Base-by-base conservation (phyloP, 2,113 vertebrate species). In the Lethenteron reissneri region DNA sequence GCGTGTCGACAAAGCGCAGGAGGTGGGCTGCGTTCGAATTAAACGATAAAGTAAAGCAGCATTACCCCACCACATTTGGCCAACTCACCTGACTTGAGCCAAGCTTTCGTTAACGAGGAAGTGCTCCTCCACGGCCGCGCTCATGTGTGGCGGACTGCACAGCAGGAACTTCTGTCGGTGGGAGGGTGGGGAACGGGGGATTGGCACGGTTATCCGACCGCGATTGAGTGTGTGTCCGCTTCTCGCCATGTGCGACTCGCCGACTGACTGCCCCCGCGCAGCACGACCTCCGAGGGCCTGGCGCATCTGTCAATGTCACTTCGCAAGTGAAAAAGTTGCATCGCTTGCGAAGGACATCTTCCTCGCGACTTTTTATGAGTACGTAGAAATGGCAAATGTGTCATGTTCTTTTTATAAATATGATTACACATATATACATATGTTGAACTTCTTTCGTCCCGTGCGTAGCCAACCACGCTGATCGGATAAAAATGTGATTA, bases 51-150 rank as follows among this genome's bases (percentile, higher is more conserved):
- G 41, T 41, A 41, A 41, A 41, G 41, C 41, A 41, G 6, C 6
- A 41, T 6, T 7, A 41, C 5, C 41, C 41, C 41, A 41, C 41
- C 41, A 41, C 41, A 7, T 3, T 41, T 41, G 41, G 41, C 41
- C 41, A 41, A 73, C 76, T 71, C 79, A 85, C 84, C 81, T 79
- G 14, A 86, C 82, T 83, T 86, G 84, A 77, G 81, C 78, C 5
- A 75, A 80, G 59, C 84, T 86, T 77, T 86, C 84, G 73, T 86
- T 86, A 72, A 85, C 71, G 76, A 86, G 85, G 76, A 81, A 85
- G 75, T 83, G 81, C 69, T 86, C 84, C 11, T 85, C 84, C 72
- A 85, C 84, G 58, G 81, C 78, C 62, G 81, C 75, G 74, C 84
- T 85, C 74, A 83, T 83, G 62, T 86, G 84, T 58, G 81, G 81